phyloP scores from a whole-genome alignment of 2,113 vertebrate genomes.

The Romanogobio albipinnatus region DNA sequence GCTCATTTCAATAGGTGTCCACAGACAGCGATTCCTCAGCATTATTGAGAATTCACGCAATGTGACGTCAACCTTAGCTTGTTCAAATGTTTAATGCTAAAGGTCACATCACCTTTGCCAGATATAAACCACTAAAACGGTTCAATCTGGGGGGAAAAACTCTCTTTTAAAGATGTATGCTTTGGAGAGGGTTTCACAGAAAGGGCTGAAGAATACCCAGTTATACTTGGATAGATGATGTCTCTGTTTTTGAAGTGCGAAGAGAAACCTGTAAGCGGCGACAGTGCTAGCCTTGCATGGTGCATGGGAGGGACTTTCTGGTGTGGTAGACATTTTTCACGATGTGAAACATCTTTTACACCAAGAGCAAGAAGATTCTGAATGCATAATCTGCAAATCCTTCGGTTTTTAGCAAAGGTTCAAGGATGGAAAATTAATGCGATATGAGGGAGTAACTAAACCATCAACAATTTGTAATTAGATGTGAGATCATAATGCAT shows the following conservation, averaged over 20 bases:
- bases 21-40: background rate
- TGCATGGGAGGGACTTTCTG: slow-evolving; percentile 36
- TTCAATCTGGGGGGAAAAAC: background rate
- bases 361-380: slow-evolving; percentile 4
- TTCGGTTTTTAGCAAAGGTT: slow-evolving; percentile 13
- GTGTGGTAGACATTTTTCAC: slow-evolving; percentile 13
- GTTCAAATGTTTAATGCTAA: background rate
- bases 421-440: slow-evolving; percentile 18
- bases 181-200: background rate
- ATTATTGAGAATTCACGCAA: background rate
- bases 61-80: background rate
- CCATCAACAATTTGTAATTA: slow-evolving; percentile 53
- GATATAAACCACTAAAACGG: background rate
- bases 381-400: background rate
- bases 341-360: background rate
- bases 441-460: slow-evolving; percentile 39
- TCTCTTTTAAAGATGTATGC: slow-evolving; percentile 18
- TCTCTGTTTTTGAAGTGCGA: slow-evolving; percentile 26
- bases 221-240: slow-evolving; percentile 20
- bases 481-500: slow-evolving; percentile 49
- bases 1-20: background rate
- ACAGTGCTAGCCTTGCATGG: slow-evolving; percentile 11
- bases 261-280: slow-evolving; percentile 18
- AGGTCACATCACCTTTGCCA: background rate
- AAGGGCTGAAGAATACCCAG: background rate